Conservation (phyloP, 1,140 invertebrate genomes). For the Brachionus rubens region DNA sequence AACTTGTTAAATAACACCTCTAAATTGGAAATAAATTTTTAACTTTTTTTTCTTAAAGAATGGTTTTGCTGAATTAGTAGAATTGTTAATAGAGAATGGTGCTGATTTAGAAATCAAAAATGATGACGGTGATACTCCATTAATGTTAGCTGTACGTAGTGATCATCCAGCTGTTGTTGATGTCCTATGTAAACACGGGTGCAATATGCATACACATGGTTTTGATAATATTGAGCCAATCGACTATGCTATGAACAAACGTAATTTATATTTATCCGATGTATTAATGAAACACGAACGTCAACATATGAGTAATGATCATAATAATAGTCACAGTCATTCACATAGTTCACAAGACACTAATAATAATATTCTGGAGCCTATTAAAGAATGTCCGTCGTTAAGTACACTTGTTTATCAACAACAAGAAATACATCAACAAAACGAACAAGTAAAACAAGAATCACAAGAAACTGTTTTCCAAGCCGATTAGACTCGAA, state of each 20-base stretch:
- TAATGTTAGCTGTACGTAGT: constrained; percentile 27
- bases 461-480: background rate
- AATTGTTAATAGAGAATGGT: constrained; percentile 6
- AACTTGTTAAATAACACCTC: background rate
- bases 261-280: constrained; percentile 39
- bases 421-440: constrained; percentile 13
- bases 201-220: constrained; percentile 35
- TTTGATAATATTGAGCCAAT: constrained; percentile 42
- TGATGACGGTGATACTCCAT: constrained; percentile 44
- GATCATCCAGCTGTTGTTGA: constrained; percentile 37
- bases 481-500: constrained; percentile 2
- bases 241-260: constrained; percentile 35
- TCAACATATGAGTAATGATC: background rate
- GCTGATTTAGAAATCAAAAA: constrained; percentile 45
- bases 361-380: constrained; percentile 24
- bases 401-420: constrained; percentile 7
- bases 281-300: constrained; percentile 37
- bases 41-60: background rate
- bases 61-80: constrained; percentile 32
- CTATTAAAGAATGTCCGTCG: constrained; percentile 36
- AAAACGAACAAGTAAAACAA: background rate
- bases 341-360: background rate
- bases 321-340: background rate
- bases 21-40: background rate
- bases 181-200: constrained; percentile 26